Percentiles rank a stretch among this genome's conserved stretches.
phyloP scores from a whole-genome alignment of 1,140 invertebrate species.

The Eriocheir sinensis region DNA sequence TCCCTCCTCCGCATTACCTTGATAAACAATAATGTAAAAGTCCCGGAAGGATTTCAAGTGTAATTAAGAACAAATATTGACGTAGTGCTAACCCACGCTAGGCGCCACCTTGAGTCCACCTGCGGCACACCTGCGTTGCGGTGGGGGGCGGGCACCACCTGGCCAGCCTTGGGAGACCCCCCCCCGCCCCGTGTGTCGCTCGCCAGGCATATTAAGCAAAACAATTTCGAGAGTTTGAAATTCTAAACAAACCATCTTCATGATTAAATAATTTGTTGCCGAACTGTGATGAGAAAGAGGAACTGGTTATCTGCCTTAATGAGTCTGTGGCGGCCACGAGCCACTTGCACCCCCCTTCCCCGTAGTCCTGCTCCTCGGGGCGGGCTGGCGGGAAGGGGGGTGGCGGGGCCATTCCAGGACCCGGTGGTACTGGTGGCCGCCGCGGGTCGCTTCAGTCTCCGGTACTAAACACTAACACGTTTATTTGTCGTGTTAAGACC shows the following conservation, averaged over 20 bases:
- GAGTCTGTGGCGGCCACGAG: neutral
- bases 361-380: too few relatives aligned
- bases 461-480: neutral
- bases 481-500: constrained; percentile 16
- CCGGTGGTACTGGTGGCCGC: neutral
- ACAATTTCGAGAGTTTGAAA: constrained; percentile 5
- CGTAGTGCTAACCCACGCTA: neutral
- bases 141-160: neutral
- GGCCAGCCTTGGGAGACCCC: neutral
- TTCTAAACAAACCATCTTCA: constrained; percentile 37
- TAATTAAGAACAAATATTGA: neutral
- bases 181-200: neutral
- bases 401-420: neutral
- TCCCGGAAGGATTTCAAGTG: neutral
- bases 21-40: neutral
- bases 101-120: neutral
- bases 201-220: neutral
- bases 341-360: neutral
- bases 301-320: constrained; percentile 38
- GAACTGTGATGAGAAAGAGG: constrained; percentile 41
- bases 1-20: neutral
- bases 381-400: neutral
- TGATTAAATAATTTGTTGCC: constrained; percentile 34
- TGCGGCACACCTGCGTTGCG: neutral
- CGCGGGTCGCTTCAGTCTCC: neutral